Evolutionary conservation across 2,797 vertebrate species (phyloP), one percentile per base, ranked within the genome.

Genomic region (Liasis olivaceus): DNA sequence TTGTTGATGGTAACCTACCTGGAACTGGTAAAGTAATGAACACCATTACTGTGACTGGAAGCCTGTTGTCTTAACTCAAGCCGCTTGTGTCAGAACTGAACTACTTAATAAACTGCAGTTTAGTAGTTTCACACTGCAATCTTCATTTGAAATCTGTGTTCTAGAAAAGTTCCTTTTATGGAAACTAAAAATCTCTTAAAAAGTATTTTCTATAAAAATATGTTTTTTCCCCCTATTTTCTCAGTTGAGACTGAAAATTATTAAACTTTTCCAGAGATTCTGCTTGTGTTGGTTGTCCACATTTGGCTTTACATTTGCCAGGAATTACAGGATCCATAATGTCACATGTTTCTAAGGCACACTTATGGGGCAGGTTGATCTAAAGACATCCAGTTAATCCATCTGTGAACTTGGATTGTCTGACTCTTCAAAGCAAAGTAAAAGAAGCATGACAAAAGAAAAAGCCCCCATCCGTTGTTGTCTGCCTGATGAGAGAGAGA

Each of bases 381-480:
- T 91, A 93, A 92, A 90, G 95, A 93, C 96, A 95, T 95, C 90
- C 58, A 42, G 95, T 95, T 94, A 93, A 95, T 90, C 93, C 22
- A 12, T 90, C 95, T 91, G 66, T 91, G 96, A 95, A 94, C 94
- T 47, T 95, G 95, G 94, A 94, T 93, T 93, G 72, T 96, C 92
- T 31, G 66, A 92, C 58, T 96, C 96, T 95, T 96, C 90, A 60
- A 95, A 95, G 96, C 93, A 96, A 94, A 66, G 54, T 91, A 93
- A 95, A 95, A 94, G 77, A 88, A 94, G 91, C 95, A 94, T 92
- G 91, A 95, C 94, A 96, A 72, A 95, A 93, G 94, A 20, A 87
- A 95, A 96, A 95, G 89, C 93, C 95, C 92, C 96, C 96, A 93
- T 96, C 95, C 93, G 81, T 96, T 97, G 96, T 94, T 95, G 51